phyloP scores from a whole-genome alignment of 1,140 invertebrate species.

The Medauroidea extradentata region DNA sequence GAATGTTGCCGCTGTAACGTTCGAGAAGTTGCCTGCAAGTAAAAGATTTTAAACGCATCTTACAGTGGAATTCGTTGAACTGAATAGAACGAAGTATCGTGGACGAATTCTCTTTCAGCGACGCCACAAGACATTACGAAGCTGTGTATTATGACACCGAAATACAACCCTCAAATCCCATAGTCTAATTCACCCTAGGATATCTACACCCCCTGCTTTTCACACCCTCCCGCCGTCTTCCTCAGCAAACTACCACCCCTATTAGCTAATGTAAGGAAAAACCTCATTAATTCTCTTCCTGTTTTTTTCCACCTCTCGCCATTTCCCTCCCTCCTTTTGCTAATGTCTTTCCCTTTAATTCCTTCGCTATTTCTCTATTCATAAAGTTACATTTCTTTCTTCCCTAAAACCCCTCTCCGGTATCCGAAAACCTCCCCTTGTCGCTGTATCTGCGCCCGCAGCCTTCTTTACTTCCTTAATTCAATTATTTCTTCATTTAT shows the following conservation, averaged over 20 bases:
- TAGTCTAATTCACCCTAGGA: too few relatives aligned
- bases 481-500: slow-evolving; percentile 3
- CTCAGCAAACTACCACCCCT: slow-evolving; percentile 2
- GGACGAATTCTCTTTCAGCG: too few relatives aligned
- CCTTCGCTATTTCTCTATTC: background rate
- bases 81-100: too few relatives aligned
- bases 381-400: slow-evolving; percentile 3
- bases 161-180: too few relatives aligned
- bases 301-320: background rate
- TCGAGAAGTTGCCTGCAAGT: too few relatives aligned
- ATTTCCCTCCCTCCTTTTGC: background rate
- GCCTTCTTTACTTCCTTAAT: background rate
- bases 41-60: too few relatives aligned
- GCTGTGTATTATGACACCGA: too few relatives aligned
- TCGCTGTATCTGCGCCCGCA: too few relatives aligned
- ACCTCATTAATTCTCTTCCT: slow-evolving; percentile 13
- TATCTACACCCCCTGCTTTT: too few relatives aligned
- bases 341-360: slow-evolving; percentile 4
- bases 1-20: too few relatives aligned
- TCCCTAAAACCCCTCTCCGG: background rate
- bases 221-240: background rate
- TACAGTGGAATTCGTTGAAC: too few relatives aligned
- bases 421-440: background rate
- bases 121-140: too few relatives aligned
- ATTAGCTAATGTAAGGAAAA: slow-evolving; percentile 11